Evolutionary conservation across 2,888 invertebrate genomes (phyloP), one percentile per base, ranked within the genome.

Genomic region (Callosobruchus maculatus): DNA sequence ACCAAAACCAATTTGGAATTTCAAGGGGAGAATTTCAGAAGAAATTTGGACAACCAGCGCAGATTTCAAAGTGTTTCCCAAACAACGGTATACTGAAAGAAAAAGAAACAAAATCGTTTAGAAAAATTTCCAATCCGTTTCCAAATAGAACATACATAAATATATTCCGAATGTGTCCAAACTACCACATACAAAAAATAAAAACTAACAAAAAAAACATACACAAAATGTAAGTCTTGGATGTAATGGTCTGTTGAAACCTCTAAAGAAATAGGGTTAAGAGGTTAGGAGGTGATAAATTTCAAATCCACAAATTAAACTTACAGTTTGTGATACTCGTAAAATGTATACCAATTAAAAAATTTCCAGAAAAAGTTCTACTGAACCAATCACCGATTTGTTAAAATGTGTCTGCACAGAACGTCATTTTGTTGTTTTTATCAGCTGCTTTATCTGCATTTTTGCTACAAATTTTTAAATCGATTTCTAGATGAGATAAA

Each of bases 351-450:
- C 49, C 49, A 49, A 67, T 74, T 21, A 70, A 67, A n/a, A 4
- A n/a, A 9, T 68, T 21, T 68, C 13, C 9, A n/a, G 4, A 3
- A 9, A 7, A 68, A 71, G 71, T 68, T 71, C 20, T 71, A 22
- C 49, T 68, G 72, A 78, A 78, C 80, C 81, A 81, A 81, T 81
- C 81, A 81, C 81, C 81, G 81, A 81, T 81, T 73, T 75, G 22
- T 68, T 49, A 49, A 49, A 49, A 49, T 49, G 13, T 49, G 13
- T 30, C 30, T 49, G 49, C 13, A 49, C 49, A 49, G 49, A 49
- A 13, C 49, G 49, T 49, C 49, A 49, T 49, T 18, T 26, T 2
- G 3, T 26, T 7, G 7, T n/a, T n/a, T n/a, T 26, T 26, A 26
- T 2, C 2, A 26, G 7, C 7, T 26, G 26, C 26, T 26, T 7